Percentiles rank a stretch among this genome's conserved stretches.
Conservation (phyloP, 2,113 vertebrate genomes). For the human (Homo sapiens) region DNA sequence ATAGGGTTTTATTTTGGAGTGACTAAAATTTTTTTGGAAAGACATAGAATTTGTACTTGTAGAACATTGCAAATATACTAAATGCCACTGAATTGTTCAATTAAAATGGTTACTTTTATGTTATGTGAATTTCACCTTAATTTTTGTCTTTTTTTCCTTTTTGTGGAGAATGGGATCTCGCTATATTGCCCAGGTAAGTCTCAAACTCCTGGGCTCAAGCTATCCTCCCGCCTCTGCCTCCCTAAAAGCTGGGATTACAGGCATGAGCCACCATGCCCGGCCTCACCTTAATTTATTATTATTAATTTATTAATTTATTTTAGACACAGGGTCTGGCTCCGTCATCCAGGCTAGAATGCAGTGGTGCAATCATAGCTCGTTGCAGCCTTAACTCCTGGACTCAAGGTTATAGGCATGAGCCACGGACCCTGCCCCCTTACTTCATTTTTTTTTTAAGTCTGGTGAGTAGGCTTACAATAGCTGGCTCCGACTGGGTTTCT, state of each 20-base stretch:
- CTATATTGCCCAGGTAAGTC: no score
- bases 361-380: no score
- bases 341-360: no score
- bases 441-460: neutral
- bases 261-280: no score
- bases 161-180: no score
- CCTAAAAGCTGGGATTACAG: no score
- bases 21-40: neutral
- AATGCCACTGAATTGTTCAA: neutral
- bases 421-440: neutral
- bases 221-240: no score
- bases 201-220: no score
- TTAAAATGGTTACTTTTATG: neutral
- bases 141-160: no score
- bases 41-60: neutral
- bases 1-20: neutral
- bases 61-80: neutral
- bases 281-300: neutral
- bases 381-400: no score
- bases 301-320: neutral
- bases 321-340: neutral
- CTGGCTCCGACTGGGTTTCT: neutral
- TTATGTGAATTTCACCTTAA: neutral
- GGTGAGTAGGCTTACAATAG: neutral
- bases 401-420: neutral